These are phyloP conservation scores for Cyrtorhinus lividipennis DNA, from an alignment of 1,140 invertebrate species.

Conservation along the genomic window DNA sequence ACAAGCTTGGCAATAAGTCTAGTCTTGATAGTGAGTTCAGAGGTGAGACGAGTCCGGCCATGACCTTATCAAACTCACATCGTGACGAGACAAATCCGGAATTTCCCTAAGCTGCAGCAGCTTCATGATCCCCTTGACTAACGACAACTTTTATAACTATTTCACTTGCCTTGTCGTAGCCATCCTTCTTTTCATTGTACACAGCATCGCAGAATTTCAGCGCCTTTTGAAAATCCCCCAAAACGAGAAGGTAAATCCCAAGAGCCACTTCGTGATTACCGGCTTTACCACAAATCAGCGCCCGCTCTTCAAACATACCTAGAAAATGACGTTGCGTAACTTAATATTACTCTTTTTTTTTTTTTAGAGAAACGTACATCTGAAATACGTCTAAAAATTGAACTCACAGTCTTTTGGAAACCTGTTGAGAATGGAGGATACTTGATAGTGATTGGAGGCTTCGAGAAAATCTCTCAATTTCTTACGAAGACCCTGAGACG, in stretches of 20 bases:
- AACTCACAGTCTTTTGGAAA: conserved; percentile 63
- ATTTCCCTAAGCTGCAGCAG: too few species aligned
- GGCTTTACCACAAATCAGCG: conserved; percentile 76
- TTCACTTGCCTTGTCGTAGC: conserved; percentile 40
- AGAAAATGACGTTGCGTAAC: conserved; percentile 19
- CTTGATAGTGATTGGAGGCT: conserved; percentile 65
- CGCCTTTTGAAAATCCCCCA: conserved; percentile 64
- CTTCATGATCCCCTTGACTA: too few species aligned
- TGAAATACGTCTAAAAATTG: too few species aligned
- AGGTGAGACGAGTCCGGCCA: too few species aligned
- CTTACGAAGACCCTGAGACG: conserved; percentile 44
- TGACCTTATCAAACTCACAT: too few species aligned
- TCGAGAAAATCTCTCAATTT: conserved; percentile 76
- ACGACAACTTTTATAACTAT: too few species aligned
- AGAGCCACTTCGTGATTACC: conserved; percentile 81
- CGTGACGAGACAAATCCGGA: too few species aligned
- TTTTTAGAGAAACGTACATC: background rate
- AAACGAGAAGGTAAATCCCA: conserved; percentile 70
- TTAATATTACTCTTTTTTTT: conserved; percentile 12
- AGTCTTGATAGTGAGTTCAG: too few species aligned
- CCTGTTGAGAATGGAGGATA: conserved; percentile 73
- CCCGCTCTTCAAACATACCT: conserved; percentile 79
- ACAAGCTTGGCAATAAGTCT: too few species aligned
- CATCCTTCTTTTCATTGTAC: conserved; percentile 34
- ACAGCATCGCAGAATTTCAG: conserved; percentile 70